Conservation (phyloP, 2,888 invertebrate genomes). For the Dyspetes luteomarginatus region DNA sequence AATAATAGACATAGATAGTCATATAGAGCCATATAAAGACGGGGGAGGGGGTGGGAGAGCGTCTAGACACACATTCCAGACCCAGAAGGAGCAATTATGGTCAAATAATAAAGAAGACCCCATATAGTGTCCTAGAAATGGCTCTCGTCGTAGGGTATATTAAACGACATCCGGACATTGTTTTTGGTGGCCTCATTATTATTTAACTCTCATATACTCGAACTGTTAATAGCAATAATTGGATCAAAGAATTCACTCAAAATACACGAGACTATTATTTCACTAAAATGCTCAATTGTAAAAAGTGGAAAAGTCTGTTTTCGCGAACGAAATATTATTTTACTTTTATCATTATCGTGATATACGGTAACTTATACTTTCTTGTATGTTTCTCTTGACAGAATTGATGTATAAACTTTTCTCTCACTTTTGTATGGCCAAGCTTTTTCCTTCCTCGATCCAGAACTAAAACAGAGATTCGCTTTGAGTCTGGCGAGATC, state of each 20-base stretch:
- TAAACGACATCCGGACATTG: constrained; percentile 30
- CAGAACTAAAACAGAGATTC: constrained; percentile 11
- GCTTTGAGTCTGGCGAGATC: constrained; percentile 23
- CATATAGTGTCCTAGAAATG: constrained; percentile 39
- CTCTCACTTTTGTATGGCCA: too few relatives aligned
- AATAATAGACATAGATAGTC: too few relatives aligned
- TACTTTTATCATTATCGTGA: too few relatives aligned
- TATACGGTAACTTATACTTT: too few relatives aligned
- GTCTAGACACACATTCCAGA: constrained; percentile 43
- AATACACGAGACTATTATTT: neutral
- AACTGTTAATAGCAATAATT: neutral
- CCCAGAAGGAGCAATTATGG: constrained; percentile 48
- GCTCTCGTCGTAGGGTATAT: constrained; percentile 27
- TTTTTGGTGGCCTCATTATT: constrained; percentile 39
- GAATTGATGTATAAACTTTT: too few relatives aligned
- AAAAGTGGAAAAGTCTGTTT: neutral
- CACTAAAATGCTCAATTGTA: neutral
- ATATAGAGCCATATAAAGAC: too few relatives aligned
- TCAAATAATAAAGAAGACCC: constrained; percentile 13
- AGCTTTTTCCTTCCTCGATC: neutral
- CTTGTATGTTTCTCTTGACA: too few relatives aligned
- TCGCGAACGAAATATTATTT: neutral
- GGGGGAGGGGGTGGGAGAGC: neutral
- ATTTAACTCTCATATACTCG: neutral
- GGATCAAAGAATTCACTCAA: neutral